Evolutionary conservation across 2,113 vertebrate genomes (phyloP).

Genomic region (Channa argus): DNA sequence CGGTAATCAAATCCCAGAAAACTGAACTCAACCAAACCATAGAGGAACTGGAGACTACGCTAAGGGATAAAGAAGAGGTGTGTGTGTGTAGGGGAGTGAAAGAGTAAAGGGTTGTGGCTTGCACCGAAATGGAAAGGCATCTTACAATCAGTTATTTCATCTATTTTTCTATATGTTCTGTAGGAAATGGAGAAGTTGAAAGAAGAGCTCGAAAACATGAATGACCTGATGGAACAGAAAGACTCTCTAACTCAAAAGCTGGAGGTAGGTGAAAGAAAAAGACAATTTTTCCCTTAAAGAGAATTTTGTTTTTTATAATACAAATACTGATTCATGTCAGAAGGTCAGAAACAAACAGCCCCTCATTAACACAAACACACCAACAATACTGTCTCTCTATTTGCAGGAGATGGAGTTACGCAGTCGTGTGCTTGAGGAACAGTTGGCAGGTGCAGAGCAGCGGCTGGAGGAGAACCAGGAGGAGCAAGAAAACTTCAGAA

Average conservation of each 20-base stretch:
- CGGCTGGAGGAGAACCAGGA: conserved; percentile 96
- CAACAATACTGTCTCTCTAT: conserved; percentile 31
- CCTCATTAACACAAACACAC: neutral
- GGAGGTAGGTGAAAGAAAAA: conserved; percentile 81
- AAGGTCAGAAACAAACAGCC: neutral
- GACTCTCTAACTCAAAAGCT: conserved; percentile 94
- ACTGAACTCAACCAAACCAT: conserved; percentile 97
- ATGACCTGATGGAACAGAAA: conserved; percentile 95
- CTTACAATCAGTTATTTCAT: neutral
- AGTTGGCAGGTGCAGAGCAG: conserved; percentile 93
- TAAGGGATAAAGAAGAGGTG: conserved; percentile 97
- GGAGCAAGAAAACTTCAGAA: conserved; percentile 96
- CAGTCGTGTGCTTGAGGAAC: conserved; percentile 94
- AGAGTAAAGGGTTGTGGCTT: neutral
- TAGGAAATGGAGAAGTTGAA: conserved; percentile 98
- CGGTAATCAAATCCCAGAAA: conserved; percentile 97
- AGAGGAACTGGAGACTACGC: conserved; percentile 91
- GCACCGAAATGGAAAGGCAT: neutral
- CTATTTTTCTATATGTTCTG: conserved; percentile 44
- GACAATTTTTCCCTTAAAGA: too few relatives aligned
- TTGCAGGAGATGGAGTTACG: conserved; percentile 94
- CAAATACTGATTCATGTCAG: neutral
- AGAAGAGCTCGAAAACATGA: conserved; percentile 96
- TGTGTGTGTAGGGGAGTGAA: conserved; percentile 24
- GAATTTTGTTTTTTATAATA: neutral